Evolutionary conservation across 2,888 invertebrate genomes (phyloP), one percentile per base, ranked within the genome.

Genomic region (Perdita meconis): DNA sequence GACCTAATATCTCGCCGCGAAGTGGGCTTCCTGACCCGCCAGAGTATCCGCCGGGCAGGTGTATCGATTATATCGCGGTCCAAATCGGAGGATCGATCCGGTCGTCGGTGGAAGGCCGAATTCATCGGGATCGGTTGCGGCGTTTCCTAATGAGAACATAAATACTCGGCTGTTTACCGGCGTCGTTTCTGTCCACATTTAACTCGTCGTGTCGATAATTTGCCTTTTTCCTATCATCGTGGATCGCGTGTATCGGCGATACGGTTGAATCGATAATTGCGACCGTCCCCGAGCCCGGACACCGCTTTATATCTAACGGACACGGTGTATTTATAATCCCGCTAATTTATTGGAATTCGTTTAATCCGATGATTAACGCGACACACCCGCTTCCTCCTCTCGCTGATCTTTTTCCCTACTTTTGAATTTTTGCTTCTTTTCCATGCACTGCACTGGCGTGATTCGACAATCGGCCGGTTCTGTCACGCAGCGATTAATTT

Each of bases 121-220:
- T 36, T 70, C 64, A 36, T 70, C 67, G 30, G 57, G 51, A 75
- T 64, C 55, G 69, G 67, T 59, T 63, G 70, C 70, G 73, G 75
- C 38, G 59, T 79, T 74, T 79, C 73, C 71, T 79, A 84, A 83
- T 36, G 83, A 81, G 81, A 79, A 57, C 59, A 84, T 70, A 83
- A 81, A 81, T 74, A 76, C 57, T 47, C 34, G 19, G 19, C 40
- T 61, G 44, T 73, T 76, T 67, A 66, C 42, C 36, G 12, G 56
- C 22, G 42, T 53, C 36, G 24, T 55, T 59, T 63, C 64, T 70
- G 40, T 36, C 63, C 13, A 40, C 38, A 55, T 75, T 66, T 56
- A 75, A 61, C 26, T 24, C 53, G n/a, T 2, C 13, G 59, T 44
- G n/a, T 0, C 38, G 57, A 34, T 50, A 61, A 75, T 66, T 66